Base-by-base conservation (phyloP, 2,797 vertebrate species). In the Brotula barbata region DNA sequence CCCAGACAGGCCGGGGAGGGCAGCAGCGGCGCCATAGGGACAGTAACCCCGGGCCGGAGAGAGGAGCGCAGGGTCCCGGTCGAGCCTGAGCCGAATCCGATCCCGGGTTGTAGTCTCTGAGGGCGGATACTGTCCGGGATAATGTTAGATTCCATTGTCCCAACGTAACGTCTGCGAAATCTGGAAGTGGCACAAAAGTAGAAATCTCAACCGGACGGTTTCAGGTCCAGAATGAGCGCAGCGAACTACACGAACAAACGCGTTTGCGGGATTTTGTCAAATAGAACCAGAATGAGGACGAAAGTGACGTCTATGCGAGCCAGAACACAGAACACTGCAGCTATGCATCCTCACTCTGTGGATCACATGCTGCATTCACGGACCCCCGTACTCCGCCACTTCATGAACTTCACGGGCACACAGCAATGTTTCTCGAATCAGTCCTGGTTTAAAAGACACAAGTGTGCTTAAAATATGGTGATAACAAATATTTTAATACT, bases 21-120 rank as follows among this genome's bases (percentile, higher is more conserved):
- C 60, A 84, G 64, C 40, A 89, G 85, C 19, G 90, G 90, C 1
- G 90, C 85, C 46, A 90, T 83, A 25, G 92, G 88, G 5, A 91
- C 91, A 6, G 92, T 93, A 2, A 94, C 94, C 50, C 93, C 93
- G 8, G 94, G 93, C 70, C 92, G 86, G 43, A 94, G 90, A 21
- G 93, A 93, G 15, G 93, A 93, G 69, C 94, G 92, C 19, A 95
- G 90, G 2, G 93, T 93, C 77, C 92, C 92, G 37, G 87, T 90
- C 22, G 89, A 75, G 73, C 79, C 87, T 0, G 85, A 83, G 7
- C 73, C 86, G 78, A 88, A 88, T 12, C 89, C 93, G 43, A 94
- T 92, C 39, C 93, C 91, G 9, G 94, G 94, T 87, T 95, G 93
- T 41, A 94, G 86, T 68, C 93, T 79, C 78, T 90, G 93, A 47